Evolutionary conservation across 2,888 invertebrate genomes (phyloP), one percentile per base, ranked within the genome.

Genomic region (Scrobipalpa atriplicella): DNA sequence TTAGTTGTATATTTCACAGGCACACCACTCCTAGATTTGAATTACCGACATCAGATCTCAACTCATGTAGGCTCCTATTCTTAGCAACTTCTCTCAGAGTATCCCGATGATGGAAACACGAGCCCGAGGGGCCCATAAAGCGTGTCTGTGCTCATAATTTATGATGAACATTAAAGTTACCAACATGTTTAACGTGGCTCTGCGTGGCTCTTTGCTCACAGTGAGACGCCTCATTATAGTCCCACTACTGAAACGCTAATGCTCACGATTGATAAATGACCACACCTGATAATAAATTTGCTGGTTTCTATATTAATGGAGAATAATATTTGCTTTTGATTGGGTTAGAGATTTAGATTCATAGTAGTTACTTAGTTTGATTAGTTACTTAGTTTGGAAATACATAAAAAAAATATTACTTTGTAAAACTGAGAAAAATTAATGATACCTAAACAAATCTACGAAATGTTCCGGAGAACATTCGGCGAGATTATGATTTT

Each of bases 211-310:
- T 21, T 70, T 61, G 61, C 60, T 62, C 75, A 36, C 75, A 64
- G 70, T 74, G 70, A 75, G 79, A 68, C 63, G 70, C 65, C 75
- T 74, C 75, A 79, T 80, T 79, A 80, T 70, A 65, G 65, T 66
- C 69, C 68, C 73, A 75, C 78, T 80, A 78, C 76, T 76, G 76
- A 74, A 74, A 72, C 70, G 72, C 66, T 72, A 70, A 70, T 68
- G 71, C 70, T 58, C 52, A 60, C 19, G 65, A 68, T 68, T 71
- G 70, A 72, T 73, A 69, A 69, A 73, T 54, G 58, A 62, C 56
- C 62, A 36, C 43, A 47, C 39, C 61, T 41, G 54, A 67, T 73
- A 70, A 73, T 71, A 67, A 69, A 69, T 72, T 65, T 66, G 29
- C 66, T 63, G 43, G 62, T 65, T 64, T 36, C 62, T 43, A 66